Evolutionary conservation across 2,888 invertebrate genomes (phyloP).

Genomic region (Caenorhabditis sp.): DNA sequence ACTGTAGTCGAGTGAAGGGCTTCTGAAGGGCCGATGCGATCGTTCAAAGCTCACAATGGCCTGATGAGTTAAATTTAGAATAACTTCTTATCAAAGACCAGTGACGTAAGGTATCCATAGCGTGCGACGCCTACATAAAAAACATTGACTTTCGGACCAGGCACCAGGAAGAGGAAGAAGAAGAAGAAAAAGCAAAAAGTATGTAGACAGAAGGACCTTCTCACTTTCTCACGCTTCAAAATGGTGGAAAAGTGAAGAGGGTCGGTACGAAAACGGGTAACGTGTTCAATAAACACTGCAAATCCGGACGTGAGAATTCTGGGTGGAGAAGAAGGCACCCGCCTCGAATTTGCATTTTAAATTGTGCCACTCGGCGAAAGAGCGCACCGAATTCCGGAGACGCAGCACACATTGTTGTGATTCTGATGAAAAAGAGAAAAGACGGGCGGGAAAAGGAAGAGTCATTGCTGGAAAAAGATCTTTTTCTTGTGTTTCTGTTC

Average conservation of each 20-base stretch:
- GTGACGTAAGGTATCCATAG: background rate
- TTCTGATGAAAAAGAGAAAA: conserved; percentile 27
- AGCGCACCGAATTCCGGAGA: conserved; percentile 16
- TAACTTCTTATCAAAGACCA: no score
- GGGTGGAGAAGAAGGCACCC: conserved; percentile 21
- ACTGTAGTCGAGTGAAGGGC: background rate
- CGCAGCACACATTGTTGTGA: conserved; percentile 42
- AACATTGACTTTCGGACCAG: background rate
- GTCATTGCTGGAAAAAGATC: conserved; percentile 12
- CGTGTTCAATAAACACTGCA: conserved; percentile 48
- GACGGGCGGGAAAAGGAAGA: conserved; percentile 18
- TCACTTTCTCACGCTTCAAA: background rate
- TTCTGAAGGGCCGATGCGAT: background rate
- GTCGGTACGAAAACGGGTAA: conserved; percentile 31
- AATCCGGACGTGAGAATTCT: conserved; percentile 54
- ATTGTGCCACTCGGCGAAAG: conserved; percentile 29
- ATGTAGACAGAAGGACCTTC: no score
- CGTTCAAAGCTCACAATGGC: background rate
- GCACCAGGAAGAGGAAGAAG: background rate
- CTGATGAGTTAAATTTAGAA: no score
- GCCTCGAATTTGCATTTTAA: conserved; percentile 51
- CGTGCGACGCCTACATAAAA: background rate
- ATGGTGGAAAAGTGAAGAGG: background rate
- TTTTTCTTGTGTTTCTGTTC: background rate
- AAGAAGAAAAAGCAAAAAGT: no score